phyloP scores from a whole-genome alignment of 2,797 vertebrate genomes.

The Periophthalmus magnuspinnatus region DNA sequence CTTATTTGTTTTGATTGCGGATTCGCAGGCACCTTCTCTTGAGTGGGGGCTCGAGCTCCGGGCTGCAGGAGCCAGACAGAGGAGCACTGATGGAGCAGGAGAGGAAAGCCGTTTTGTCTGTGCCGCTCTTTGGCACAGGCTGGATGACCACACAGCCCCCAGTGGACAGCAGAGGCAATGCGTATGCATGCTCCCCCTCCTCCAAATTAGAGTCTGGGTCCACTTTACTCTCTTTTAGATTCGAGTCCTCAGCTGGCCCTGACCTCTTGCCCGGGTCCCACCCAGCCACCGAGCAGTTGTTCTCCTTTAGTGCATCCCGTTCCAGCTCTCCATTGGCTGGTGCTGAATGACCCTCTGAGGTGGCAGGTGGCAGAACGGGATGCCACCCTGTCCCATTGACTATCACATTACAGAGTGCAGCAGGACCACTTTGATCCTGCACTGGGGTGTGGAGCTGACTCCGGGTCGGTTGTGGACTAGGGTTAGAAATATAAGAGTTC shows the following conservation, averaged over 20 bases:
- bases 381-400: conserved; percentile 88
- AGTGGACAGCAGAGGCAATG: conserved; percentile 90
- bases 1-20: conserved; percentile 99
- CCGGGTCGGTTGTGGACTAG: conserved; percentile 67
- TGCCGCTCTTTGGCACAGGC: conserved; percentile 95
- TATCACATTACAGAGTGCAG: conserved; percentile 92
- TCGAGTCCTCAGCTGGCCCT: conserved; percentile 80
- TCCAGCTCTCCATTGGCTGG: conserved; percentile 87
- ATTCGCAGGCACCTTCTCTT: conserved; percentile 99
- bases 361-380: conserved; percentile 59
- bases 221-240: conserved; percentile 85
- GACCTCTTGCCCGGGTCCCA: conserved; percentile 85
- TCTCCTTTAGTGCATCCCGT: conserved; percentile 94
- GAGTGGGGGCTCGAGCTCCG: conserved; percentile 94
- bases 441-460: conserved; percentile 63
- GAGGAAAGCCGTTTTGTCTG: conserved; percentile 89
- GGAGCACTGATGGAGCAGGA: conserved; percentile 92
- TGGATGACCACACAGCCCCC: conserved; percentile 94
- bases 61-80: conserved; percentile 86
- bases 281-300: conserved; percentile 87
- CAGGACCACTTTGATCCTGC: conserved; percentile 77
- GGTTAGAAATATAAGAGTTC: conserved; percentile 59
- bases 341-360: conserved; percentile 63
- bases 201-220: conserved; percentile 86
- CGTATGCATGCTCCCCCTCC: conserved; percentile 91